phyloP scores from a whole-genome alignment of 2,888 invertebrate genomes.

The Trachelus tabidus region DNA sequence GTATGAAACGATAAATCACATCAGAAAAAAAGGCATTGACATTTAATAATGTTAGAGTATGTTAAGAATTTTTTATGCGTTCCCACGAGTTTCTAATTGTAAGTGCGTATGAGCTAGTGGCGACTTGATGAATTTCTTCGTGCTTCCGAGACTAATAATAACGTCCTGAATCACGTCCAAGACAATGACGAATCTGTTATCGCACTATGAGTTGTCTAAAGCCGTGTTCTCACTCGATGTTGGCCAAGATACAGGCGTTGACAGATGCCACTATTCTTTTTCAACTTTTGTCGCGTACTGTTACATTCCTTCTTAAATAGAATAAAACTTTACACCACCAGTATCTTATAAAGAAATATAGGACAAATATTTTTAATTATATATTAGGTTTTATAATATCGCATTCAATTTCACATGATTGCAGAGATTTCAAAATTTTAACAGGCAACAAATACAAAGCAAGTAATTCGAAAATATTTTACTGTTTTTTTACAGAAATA shows the following conservation, averaged over 20 bases:
- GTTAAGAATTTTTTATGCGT: not conserved
- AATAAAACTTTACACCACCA: not conserved
- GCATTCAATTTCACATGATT: no score
- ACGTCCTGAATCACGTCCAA: not conserved
- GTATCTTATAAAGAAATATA: not conserved
- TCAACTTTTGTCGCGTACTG: not conserved
- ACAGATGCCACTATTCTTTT: not conserved
- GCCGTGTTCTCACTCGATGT: not conserved
- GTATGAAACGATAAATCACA: not conserved
- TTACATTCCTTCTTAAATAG: no score
- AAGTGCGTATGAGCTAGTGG: not conserved
- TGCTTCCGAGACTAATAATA: not conserved
- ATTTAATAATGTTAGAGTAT: not conserved
- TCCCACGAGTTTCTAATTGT: not conserved
- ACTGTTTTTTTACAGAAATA: not conserved
- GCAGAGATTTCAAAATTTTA: not conserved
- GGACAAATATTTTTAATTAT: no score
- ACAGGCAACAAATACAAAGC: not conserved
- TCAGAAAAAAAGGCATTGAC: not conserved
- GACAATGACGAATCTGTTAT: constrained; percentile 16
- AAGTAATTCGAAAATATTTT: not conserved
- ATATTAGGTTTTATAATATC: no score
- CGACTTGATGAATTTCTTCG: not conserved
- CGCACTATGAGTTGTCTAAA: not conserved
- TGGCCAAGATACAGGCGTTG: not conserved